Conservation (phyloP, 1,140 invertebrate species). For the Antheraea pernyi region DNA sequence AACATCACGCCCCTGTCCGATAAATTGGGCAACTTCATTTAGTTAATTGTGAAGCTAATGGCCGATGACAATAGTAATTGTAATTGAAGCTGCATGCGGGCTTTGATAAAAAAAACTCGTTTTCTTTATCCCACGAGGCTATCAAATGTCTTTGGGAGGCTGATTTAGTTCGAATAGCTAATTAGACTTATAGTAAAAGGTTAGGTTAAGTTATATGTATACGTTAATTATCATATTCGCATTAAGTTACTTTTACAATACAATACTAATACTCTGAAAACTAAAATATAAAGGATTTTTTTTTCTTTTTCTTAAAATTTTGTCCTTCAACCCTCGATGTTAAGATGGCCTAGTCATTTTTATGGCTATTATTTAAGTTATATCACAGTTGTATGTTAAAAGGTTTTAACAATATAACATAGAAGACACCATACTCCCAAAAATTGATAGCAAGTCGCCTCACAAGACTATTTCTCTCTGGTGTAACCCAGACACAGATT, state of each 20-base stretch:
- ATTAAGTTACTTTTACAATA: neutral
- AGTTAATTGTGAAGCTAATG: conserved; percentile 49
- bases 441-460: too few relatives aligned
- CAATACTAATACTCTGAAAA: too few relatives aligned
- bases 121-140: neutral
- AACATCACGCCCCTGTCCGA: conserved; percentile 29
- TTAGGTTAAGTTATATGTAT: neutral
- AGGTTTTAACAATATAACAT: too few relatives aligned
- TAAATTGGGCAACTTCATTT: conserved; percentile 39
- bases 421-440: too few relatives aligned
- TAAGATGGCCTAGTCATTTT: too few relatives aligned
- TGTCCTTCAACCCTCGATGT: too few relatives aligned
- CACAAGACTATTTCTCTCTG: too few relatives aligned
- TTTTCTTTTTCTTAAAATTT: neutral
- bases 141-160: neutral
- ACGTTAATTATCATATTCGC: too few relatives aligned
- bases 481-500: too few relatives aligned
- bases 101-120: neutral
- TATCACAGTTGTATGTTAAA: too few relatives aligned
- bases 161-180: neutral
- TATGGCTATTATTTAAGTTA: too few relatives aligned
- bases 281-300: neutral
- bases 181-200: neutral
- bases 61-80: conserved; percentile 46
- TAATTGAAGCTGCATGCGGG: conserved; percentile 40